These are phyloP conservation scores for Lordiphosa andalusiaca DNA, from an alignment of 2,888 invertebrate genomes.

Conservation along the genomic window DNA sequence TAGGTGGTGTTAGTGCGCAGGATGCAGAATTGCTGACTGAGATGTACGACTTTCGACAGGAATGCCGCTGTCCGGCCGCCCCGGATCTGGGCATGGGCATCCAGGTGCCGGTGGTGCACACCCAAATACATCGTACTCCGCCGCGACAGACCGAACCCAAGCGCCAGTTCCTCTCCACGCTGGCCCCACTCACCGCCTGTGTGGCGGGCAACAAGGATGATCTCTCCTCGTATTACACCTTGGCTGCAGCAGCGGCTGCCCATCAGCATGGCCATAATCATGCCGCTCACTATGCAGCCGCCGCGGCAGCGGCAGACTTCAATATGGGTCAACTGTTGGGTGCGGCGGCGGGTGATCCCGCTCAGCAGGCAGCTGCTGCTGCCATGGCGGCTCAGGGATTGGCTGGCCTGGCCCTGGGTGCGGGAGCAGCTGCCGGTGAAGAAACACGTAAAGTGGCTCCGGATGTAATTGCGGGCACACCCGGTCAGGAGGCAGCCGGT, in stretches of 20 bases:
- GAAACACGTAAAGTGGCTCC: slow-evolving; percentile 84
- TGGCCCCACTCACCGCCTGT: slow-evolving; percentile 89
- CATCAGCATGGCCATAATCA: slow-evolving; percentile 75
- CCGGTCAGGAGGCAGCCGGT: slow-evolving; percentile 81
- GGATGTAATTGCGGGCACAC: slow-evolving; percentile 87
- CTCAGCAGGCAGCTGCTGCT: slow-evolving; percentile 39
- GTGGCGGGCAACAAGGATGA: slow-evolving; percentile 85
- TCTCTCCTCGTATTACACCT: slow-evolving; percentile 83
- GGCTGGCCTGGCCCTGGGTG: slow-evolving; percentile 64
- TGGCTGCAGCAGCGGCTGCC: slow-evolving; percentile 82
- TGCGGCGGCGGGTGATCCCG: slow-evolving; percentile 43
- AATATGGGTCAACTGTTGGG: slow-evolving; percentile 81
- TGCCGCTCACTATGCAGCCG: slow-evolving; percentile 59
- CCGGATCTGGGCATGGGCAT: slow-evolving; percentile 83
- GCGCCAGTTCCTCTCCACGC: slow-evolving; percentile 88
- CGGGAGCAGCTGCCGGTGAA: slow-evolving; percentile 60
- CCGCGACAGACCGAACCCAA: slow-evolving; percentile 84
- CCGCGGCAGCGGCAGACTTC: slow-evolving; percentile 83
- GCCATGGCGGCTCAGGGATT: slow-evolving; percentile 51
- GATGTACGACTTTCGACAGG: slow-evolving; percentile 51
- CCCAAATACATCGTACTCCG: slow-evolving; percentile 79
- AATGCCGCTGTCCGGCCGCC: slow-evolving; percentile 81
- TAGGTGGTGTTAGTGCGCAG: slow-evolving; percentile 26
- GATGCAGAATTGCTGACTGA: neutral
- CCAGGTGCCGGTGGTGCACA: slow-evolving; percentile 80